Evolutionary conservation across 2,113 vertebrate species (phyloP).

Genomic region (Corythoichthys haematopterus): DNA sequence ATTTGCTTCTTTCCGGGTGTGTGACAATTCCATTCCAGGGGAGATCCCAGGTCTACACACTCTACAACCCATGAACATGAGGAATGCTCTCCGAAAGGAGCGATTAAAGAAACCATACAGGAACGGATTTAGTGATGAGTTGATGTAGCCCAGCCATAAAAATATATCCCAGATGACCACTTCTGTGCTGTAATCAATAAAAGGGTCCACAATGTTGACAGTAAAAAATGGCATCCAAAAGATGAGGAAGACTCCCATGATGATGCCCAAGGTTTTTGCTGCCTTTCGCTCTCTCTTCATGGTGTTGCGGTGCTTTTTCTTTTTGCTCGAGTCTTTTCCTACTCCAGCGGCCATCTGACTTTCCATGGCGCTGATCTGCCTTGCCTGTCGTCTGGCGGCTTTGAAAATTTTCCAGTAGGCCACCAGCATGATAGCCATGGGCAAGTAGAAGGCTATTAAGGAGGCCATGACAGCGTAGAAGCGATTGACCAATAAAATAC

Average conservation of each 20-base stretch:
- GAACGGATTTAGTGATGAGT: slow-evolving; percentile 78
- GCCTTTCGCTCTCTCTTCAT: slow-evolving; percentile 73
- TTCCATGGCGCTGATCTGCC: slow-evolving; percentile 74
- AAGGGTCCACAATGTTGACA: slow-evolving; percentile 74
- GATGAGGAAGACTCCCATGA: slow-evolving; percentile 75
- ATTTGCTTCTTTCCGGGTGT: slow-evolving; percentile 57
- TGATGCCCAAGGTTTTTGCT: slow-evolving; percentile 77
- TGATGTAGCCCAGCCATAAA: slow-evolving; percentile 76
- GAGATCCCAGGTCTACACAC: slow-evolving; percentile 64
- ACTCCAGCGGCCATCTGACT: slow-evolving; percentile 68
- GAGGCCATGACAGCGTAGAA: slow-evolving; percentile 74
- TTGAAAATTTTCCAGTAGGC: slow-evolving; percentile 79
- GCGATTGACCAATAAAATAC: slow-evolving; percentile 70
- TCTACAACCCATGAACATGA: slow-evolving; percentile 72
- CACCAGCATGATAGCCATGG: slow-evolving; percentile 71
- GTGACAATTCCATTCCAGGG: slow-evolving; percentile 69
- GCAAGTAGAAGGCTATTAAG: slow-evolving; percentile 75
- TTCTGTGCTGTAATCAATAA: slow-evolving; percentile 70
- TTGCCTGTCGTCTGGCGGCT: slow-evolving; percentile 72
- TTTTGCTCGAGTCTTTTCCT: slow-evolving; percentile 64
- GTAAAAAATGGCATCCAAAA: slow-evolving; percentile 80
- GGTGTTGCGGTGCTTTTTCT: slow-evolving; percentile 64
- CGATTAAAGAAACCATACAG: slow-evolving; percentile 74
- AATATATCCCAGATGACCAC: slow-evolving; percentile 71
- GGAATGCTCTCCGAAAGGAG: slow-evolving; percentile 73